Percentiles rank a stretch among this genome's conserved stretches.
Conservation (phyloP, 2,888 invertebrate genomes). For the Asteroscopus sphinx region DNA sequence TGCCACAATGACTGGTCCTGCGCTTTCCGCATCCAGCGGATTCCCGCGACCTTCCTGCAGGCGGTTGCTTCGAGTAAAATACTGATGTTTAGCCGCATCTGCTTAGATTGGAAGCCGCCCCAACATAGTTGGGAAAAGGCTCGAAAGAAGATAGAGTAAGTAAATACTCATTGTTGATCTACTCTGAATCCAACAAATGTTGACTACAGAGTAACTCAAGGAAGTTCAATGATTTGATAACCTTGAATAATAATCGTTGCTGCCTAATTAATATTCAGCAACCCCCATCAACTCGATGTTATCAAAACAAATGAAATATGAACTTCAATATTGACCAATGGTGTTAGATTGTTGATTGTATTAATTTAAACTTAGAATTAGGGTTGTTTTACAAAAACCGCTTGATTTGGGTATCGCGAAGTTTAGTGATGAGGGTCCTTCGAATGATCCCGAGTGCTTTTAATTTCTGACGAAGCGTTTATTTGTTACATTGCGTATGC, state of each 20-base stretch:
- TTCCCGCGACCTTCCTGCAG: no score
- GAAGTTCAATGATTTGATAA: constrained; percentile 24
- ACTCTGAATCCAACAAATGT: constrained; percentile 2
- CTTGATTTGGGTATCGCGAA: constrained; percentile 69
- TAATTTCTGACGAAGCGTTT: constrained; percentile 66
- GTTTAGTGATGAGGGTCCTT: constrained; percentile 71
- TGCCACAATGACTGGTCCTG: no score
- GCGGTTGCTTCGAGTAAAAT: no score
- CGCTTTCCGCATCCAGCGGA: no score
- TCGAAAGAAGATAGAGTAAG: no score
- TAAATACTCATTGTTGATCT: not conserved
- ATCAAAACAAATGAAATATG: constrained; percentile 51
- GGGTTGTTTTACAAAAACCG: constrained; percentile 64
- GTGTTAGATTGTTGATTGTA: constrained; percentile 58
- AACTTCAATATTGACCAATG: constrained; percentile 56
- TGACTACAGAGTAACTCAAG: constrained; percentile 3
- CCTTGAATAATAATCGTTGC: constrained; percentile 30
- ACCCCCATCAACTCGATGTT: constrained; percentile 26
- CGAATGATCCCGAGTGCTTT: constrained; percentile 68
- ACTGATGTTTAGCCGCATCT: no score
- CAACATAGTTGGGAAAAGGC: no score
- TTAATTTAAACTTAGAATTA: constrained; percentile 65
- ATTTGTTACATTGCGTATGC: constrained; percentile 36
- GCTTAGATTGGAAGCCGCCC: no score
- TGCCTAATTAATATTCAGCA: constrained; percentile 12